Percentiles rank a stretch among this genome's conserved stretches.
Conservation (phyloP, 2,797 vertebrate genomes). For the Cichlasoma orientale region DNA sequence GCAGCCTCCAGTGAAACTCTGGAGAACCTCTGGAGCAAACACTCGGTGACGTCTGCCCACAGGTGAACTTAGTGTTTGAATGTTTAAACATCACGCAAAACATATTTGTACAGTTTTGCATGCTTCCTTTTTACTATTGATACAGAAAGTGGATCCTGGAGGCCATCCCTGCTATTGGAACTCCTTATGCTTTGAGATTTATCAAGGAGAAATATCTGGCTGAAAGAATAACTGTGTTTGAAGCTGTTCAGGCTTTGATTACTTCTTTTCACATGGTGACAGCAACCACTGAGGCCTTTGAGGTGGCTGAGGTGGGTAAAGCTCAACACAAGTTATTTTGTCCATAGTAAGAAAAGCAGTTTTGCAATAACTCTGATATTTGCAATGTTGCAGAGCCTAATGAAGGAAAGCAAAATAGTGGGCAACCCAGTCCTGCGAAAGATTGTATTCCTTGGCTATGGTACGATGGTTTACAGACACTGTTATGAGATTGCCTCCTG, state of each 20-base stretch:
- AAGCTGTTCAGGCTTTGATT: slow-evolving; percentile 76
- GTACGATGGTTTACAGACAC: slow-evolving; percentile 83
- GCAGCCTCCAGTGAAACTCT: slow-evolving; percentile 72
- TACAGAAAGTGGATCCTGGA: slow-evolving; percentile 84
- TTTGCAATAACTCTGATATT: background rate
- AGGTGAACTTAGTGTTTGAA: slow-evolving; percentile 75
- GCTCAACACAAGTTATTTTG: background rate
- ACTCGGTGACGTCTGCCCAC: slow-evolving; percentile 55
- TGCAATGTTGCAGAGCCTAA: slow-evolving; percentile 49
- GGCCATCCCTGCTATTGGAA: slow-evolving; percentile 78
- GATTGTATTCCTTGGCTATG: slow-evolving; percentile 81
- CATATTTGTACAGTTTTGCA: background rate
- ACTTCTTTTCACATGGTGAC: slow-evolving; percentile 80
- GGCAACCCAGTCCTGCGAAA: slow-evolving; percentile 71
- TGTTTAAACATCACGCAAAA: background rate
- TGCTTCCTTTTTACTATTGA: slow-evolving; percentile 4
- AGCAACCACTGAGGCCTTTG: slow-evolving; percentile 75
- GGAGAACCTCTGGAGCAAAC: slow-evolving; percentile 77
- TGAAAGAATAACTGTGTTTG: slow-evolving; percentile 72
- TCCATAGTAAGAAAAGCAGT: background rate
- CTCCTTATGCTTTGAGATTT: slow-evolving; percentile 76
- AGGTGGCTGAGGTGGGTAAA: slow-evolving; percentile 63
- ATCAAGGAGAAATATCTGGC: slow-evolving; percentile 79
- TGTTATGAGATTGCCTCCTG: slow-evolving; percentile 73
- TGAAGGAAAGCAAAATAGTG: slow-evolving; percentile 45